Percentiles rank a stretch among this genome's conserved stretches.
These are phyloP conservation scores for Dermolepida albohirtum DNA, from an alignment of 2,888 invertebrate species.

Conservation along the genomic window DNA sequence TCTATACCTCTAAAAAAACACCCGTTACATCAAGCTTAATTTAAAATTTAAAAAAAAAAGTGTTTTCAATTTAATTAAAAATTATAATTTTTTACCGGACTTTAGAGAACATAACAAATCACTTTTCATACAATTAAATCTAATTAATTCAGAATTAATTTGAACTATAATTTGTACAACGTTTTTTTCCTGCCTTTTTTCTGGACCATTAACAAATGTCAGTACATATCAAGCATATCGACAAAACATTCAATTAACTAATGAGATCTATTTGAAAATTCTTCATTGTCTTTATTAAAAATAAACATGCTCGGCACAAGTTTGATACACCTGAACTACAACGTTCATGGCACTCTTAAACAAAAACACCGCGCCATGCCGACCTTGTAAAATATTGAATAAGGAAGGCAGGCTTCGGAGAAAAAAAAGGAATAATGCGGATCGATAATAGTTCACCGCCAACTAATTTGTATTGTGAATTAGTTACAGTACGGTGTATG, in stretches of 20 bases:
- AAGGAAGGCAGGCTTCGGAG: neutral
- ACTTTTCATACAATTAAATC: neutral
- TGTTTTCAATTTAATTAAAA: too few relatives aligned
- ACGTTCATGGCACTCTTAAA: neutral
- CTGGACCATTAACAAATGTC: slow-evolving; percentile 6
- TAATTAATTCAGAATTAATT: slow-evolving; percentile 18
- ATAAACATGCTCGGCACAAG: neutral
- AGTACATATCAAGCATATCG: slow-evolving; percentile 7
- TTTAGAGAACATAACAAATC: slow-evolving; percentile 7
- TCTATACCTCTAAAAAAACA: too few relatives aligned
- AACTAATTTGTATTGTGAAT: slow-evolving; percentile 23
- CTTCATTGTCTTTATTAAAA: slow-evolving; percentile 3
- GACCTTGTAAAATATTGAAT: slow-evolving; percentile 11
- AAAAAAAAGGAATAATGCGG: slow-evolving; percentile 4
- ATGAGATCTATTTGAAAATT: slow-evolving; percentile 8
- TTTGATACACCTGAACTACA: neutral
- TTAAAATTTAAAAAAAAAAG: too few relatives aligned
- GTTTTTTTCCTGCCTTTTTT: neutral
- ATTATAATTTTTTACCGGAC: too few relatives aligned
- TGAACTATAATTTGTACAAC: slow-evolving; percentile 1
- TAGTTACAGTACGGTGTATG: neutral
- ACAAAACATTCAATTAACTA: slow-evolving; percentile 28
- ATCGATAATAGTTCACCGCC: slow-evolving; percentile 12
- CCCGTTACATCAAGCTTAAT: too few relatives aligned
- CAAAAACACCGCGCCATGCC: neutral